A percentile compares a stretch with the other conserved stretches of the same genome.
These are phyloP conservation scores for Euschistus heros DNA, from an alignment of 1,140 invertebrate genomes.

Conservation along the genomic window DNA sequence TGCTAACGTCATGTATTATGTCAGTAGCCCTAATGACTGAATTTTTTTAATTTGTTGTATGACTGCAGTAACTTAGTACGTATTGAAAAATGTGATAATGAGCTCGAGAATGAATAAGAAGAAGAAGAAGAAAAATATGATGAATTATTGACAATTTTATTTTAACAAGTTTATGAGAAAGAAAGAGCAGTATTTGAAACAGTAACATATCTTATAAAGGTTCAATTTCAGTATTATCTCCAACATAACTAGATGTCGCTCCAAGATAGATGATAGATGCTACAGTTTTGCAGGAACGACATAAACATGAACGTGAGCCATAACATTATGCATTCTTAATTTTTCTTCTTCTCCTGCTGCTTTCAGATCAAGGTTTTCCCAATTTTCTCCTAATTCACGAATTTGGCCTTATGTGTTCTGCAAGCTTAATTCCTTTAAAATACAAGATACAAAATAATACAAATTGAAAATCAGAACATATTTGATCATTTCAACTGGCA, in stretches of 20 bases:
- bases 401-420: conserved; percentile 83
- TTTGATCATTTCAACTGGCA: no score
- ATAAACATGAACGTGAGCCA: conserved; percentile 96
- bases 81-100: no score
- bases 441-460: background rate
- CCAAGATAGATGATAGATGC: conserved; percentile 95
- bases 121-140: conserved; percentile 29
- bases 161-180: background rate
- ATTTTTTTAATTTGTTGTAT: no score
- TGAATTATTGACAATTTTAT: background rate
- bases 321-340: conserved; percentile 88
- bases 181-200: background rate
- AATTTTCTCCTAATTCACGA: conserved; percentile 68
- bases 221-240: conserved; percentile 76
- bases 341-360: conserved; percentile 77
- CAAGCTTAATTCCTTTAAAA: conserved; percentile 67
- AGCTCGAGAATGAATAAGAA: no score
- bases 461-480: background rate
- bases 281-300: conserved; percentile 73
- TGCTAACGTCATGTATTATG: no score
- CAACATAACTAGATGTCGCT: conserved; percentile 89
- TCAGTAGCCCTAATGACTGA: no score
- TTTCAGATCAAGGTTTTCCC: conserved; percentile 79
- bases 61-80: no score
- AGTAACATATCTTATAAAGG: background rate